These are phyloP conservation scores for Gambusia affinis DNA, from an alignment of 2,113 vertebrate species.

Conservation along the genomic window DNA sequence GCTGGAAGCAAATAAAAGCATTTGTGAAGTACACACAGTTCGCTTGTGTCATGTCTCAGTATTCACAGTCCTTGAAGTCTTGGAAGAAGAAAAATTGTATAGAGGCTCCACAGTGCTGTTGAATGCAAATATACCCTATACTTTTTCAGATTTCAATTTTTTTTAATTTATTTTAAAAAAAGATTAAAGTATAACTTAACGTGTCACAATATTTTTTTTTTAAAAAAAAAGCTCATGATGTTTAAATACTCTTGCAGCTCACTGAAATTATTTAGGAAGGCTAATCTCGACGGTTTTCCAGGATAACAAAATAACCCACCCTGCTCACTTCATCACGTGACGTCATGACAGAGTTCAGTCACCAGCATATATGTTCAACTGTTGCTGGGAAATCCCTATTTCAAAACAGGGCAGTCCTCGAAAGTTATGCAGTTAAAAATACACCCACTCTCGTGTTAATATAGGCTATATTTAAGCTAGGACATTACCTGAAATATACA, in stretches of 20 bases:
- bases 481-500: not conserved
- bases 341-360: slow-evolving; percentile 47
- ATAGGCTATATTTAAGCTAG: not conserved
- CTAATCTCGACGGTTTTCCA: too few species aligned
- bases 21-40: slow-evolving; percentile 18
- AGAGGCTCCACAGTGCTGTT: too few species aligned
- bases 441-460: not conserved
- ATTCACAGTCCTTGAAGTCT: too few species aligned
- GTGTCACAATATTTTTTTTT: too few species aligned
- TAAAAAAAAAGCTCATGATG: too few species aligned
- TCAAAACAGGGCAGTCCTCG: not conserved
- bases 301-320: not conserved
- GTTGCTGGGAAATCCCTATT: slow-evolving; percentile 5
- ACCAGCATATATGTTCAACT: slow-evolving; percentile 56
- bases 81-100: too few species aligned
- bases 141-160: too few species aligned
- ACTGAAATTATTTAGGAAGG: too few species aligned
- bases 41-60: not conserved
- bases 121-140: too few species aligned
- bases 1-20: slow-evolving; percentile 58
- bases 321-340: slow-evolving; percentile 47
- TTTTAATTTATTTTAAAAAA: too few species aligned
- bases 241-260: too few species aligned
- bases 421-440: not conserved
- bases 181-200: too few species aligned